Conservation (phyloP, 92 coral and sea anemone species). For the Epizoanthus stellaris region DNA sequence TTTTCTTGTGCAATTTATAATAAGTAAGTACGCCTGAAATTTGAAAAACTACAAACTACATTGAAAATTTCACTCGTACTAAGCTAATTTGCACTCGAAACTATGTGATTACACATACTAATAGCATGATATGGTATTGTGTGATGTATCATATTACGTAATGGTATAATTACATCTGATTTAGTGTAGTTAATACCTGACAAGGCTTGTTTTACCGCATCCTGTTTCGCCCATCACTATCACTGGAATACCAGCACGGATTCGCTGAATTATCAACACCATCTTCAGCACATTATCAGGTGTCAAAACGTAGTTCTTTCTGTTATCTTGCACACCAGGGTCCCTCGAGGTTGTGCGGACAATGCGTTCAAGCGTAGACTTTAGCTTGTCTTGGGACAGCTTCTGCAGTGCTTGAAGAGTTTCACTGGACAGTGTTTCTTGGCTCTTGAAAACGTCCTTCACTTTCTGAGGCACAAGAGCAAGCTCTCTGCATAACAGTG, state of each 20-base stretch:
- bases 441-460: neutral
- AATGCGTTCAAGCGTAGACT: constrained; percentile 71
- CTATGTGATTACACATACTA: no score
- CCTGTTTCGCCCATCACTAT: constrained; percentile 96
- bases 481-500: neutral
- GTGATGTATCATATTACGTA: no score
- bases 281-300: constrained; percentile 89
- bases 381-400: constrained; percentile 75
- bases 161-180: no score
- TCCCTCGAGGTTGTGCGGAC: constrained; percentile 51
- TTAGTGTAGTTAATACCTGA: constrained; percentile 33
- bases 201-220: constrained; percentile 93
- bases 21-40: no score
- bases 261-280: constrained; percentile 85
- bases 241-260: constrained; percentile 81
- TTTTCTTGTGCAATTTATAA: no score
- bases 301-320: constrained; percentile 72
- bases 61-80: no score
- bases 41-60: no score
- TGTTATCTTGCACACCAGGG: constrained; percentile 3
- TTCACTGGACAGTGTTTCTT: constrained; percentile 48
- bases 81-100: no score
- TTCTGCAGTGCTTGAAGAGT: constrained; percentile 71
- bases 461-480: constrained; percentile 22
- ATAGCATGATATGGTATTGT: no score